These are phyloP conservation scores for Labeo catla DNA, from an alignment of 2,113 vertebrate genomes.

Conservation along the genomic window DNA sequence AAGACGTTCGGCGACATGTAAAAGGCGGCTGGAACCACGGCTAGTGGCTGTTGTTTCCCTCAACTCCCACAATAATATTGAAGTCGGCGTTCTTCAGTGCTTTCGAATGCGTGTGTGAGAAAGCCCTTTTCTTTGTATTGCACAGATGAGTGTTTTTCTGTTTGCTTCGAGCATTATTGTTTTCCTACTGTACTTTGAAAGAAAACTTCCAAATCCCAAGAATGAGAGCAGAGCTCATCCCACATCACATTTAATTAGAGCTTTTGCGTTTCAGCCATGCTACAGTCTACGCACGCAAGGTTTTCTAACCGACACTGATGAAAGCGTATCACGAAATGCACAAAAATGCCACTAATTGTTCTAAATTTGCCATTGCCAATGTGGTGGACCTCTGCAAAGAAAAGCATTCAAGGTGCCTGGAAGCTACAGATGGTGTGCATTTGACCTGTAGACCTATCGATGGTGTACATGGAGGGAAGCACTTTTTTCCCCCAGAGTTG, in stretches of 20 bases:
- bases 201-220: background rate
- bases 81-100: constrained; percentile 1
- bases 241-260: background rate
- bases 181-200: background rate
- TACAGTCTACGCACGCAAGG: background rate
- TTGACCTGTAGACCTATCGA: constrained; percentile 38
- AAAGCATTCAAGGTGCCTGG: background rate
- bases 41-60: constrained; percentile 17
- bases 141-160: constrained; percentile 61
- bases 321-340: constrained; percentile 12
- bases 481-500: constrained; percentile 71
- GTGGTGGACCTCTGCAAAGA: background rate
- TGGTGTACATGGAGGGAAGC: constrained; percentile 77
- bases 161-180: constrained; percentile 7
- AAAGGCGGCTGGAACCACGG: background rate
- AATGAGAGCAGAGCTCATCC: background rate
- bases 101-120: constrained; percentile 45
- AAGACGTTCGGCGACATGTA: constrained; percentile 4
- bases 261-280: background rate
- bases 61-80: constrained; percentile 3
- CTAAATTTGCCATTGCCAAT: constrained; percentile 30
- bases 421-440: constrained; percentile 46
- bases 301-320: background rate
- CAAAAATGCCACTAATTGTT: background rate
- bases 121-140: constrained; percentile 78